Conservation (phyloP, 2,113 vertebrate species). For the Epinephelus lanceolatus region DNA sequence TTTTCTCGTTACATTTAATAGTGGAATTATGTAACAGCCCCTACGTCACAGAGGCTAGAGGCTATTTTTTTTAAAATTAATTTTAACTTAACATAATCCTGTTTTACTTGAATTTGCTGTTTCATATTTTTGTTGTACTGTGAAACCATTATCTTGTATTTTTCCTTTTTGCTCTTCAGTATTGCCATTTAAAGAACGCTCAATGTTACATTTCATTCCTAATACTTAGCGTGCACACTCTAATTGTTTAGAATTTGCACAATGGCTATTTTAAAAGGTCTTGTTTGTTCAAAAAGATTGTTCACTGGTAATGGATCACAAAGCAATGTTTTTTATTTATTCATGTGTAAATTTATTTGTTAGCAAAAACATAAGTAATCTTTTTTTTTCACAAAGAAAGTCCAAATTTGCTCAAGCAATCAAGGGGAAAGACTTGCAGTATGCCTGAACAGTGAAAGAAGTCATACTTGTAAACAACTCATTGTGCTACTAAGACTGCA, state of each 20-base stretch:
- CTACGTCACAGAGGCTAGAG: constrained; percentile 22
- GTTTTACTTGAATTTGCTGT: constrained; percentile 86
- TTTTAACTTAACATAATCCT: constrained; percentile 80
- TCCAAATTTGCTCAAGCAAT: constrained; percentile 81
- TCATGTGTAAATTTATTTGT: constrained; percentile 71
- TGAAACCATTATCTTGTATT: constrained; percentile 54
- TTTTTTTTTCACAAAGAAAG: constrained; percentile 39
- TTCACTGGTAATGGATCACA: constrained; percentile 62
- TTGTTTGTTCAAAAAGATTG: constrained; percentile 47
- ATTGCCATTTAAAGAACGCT: constrained; percentile 48
- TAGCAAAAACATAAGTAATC: constrained; percentile 23
- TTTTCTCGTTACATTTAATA: constrained; percentile 52
- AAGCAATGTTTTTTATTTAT: constrained; percentile 75
- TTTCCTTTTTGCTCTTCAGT: constrained; percentile 45
- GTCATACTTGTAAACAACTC: constrained; percentile 74
- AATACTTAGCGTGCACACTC: constrained; percentile 43
- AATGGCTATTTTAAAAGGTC: constrained; percentile 44
- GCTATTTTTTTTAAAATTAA: constrained; percentile 41
- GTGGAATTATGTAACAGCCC: constrained; percentile 52
- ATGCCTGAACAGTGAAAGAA: constrained; percentile 58
- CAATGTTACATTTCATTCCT: constrained; percentile 30
- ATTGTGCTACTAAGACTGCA: constrained; percentile 79
- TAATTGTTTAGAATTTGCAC: constrained; percentile 62
- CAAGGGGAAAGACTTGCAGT: constrained; percentile 63
- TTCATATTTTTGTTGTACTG: constrained; percentile 66